Evolutionary conservation across 2,113 vertebrate genomes (phyloP).

Genomic region (Dermatemys mawii): DNA sequence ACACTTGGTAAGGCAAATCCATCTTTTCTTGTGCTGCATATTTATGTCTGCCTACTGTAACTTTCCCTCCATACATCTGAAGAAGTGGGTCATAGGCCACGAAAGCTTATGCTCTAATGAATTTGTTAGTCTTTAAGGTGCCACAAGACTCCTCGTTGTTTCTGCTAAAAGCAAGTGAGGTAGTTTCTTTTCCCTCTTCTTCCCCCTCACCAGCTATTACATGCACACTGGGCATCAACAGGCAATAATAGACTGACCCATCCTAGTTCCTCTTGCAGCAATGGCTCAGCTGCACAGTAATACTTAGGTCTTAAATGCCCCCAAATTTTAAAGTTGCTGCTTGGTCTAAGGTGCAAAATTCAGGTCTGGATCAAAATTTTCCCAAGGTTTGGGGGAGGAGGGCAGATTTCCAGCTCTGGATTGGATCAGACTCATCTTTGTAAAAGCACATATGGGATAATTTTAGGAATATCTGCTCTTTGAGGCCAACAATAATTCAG

Average conservation of each 20-base stretch:
- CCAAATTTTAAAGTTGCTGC: neutral
- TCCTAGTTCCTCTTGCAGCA: neutral
- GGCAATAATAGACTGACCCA: neutral
- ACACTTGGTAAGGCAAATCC: no score
- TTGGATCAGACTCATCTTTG: fast-evolving
- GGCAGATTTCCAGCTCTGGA: neutral
- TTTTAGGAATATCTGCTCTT: neutral
- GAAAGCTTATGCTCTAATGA: no score
- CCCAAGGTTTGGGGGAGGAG: neutral
- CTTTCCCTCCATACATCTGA: no score
- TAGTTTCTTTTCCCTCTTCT: neutral
- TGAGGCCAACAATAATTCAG: neutral
- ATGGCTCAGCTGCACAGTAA: neutral
- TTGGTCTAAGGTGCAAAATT: neutral
- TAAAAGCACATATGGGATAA: neutral
- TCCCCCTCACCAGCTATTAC: neutral
- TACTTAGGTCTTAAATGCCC: neutral
- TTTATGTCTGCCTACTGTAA: no score
- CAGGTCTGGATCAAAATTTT: neutral
- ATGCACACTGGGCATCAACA: neutral
- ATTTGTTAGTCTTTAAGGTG: no score
- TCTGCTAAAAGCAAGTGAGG: neutral
- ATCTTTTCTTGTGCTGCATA: no score
- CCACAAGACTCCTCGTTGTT: no score
- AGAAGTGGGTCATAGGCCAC: no score